Evolutionary conservation across 2,113 vertebrate species (phyloP).

Genomic region (Pelvicachromis taeniatus): DNA sequence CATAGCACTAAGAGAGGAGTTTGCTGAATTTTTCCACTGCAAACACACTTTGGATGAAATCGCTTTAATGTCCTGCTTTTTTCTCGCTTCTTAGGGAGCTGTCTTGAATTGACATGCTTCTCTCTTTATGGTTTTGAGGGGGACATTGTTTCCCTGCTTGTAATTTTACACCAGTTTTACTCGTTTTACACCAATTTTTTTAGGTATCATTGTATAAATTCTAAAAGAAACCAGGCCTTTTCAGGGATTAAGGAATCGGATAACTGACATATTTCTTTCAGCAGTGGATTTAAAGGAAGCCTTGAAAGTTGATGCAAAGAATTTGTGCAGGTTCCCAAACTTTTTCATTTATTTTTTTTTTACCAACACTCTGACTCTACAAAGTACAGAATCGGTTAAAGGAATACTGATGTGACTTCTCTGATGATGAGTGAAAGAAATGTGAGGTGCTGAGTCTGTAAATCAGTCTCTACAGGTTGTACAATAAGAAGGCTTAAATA

Average conservation of each 20-base stretch:
- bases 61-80: not conserved
- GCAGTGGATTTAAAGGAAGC: not conserved
- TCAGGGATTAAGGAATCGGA: not conserved
- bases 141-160: not conserved
- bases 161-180: slow-evolving; percentile 27
- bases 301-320: not conserved
- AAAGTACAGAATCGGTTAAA: not conserved
- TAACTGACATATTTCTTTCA: not conserved
- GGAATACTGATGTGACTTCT: not conserved
- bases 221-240: not conserved
- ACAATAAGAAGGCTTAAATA: not conserved
- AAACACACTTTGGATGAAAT: not conserved
- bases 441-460: not conserved
- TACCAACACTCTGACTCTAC: not conserved
- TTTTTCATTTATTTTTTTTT: not conserved
- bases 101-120: slow-evolving; percentile 15
- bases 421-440: not conserved
- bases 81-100: not conserved
- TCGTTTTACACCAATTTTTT: too few species aligned
- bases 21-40: not conserved
- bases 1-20: not conserved
- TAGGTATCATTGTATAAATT: not conserved
- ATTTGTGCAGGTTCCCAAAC: not conserved
- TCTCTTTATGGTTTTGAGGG: slow-evolving; percentile 1
- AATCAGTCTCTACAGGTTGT: not conserved